Evolutionary conservation across 2,113 vertebrate species (phyloP).

Genomic region (Ameiurus melas): DNA sequence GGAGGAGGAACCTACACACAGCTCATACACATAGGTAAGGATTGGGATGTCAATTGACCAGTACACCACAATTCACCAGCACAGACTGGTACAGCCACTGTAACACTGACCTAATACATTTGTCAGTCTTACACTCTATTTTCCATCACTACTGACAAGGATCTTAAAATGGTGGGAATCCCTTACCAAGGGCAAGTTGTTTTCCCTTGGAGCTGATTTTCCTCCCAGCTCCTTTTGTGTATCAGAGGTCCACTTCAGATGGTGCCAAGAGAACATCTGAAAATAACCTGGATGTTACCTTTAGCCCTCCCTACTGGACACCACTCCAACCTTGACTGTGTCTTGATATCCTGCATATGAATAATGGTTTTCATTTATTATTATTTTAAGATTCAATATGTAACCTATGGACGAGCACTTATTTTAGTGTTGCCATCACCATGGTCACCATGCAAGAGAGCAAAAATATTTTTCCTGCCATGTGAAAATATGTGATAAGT

Average conservation of each 20-base stretch:
- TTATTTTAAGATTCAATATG: neutral
- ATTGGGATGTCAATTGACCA: neutral
- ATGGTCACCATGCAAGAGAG: neutral
- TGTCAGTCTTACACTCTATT: neutral
- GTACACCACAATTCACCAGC: neutral
- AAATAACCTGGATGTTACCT: neutral
- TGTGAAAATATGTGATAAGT: neutral
- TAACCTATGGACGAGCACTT: neutral
- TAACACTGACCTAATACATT: neutral
- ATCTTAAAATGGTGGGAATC: neutral
- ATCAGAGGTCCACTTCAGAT: neutral
- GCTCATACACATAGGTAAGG: neutral
- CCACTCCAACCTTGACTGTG: neutral
- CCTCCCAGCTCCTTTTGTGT: neutral
- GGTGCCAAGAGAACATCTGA: neutral
- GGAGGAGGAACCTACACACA: neutral
- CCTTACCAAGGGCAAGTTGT: too few relatives aligned
- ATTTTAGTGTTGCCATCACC: neutral
- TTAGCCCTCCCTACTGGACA: neutral
- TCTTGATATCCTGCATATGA: neutral
- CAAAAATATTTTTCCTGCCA: neutral
- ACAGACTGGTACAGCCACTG: neutral
- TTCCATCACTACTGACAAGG: neutral
- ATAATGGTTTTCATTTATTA: neutral
- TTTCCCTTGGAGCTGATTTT: neutral